A percentile compares a stretch with the other conserved stretches of the same genome.
phyloP scores from a whole-genome alignment of 1,140 invertebrate genomes.

The Aphaenogaster ashmeadi region DNA sequence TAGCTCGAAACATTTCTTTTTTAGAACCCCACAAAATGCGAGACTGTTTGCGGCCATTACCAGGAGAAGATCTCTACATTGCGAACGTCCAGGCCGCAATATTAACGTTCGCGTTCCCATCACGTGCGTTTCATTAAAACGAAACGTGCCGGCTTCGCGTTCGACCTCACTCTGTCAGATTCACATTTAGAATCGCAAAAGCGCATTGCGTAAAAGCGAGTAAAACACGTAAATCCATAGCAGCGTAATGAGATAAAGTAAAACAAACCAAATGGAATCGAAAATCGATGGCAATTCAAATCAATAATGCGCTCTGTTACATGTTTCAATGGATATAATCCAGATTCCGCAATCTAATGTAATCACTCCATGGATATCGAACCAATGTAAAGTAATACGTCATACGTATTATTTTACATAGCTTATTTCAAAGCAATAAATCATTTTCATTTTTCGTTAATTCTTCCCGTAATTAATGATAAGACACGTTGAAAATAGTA shows the following conservation, averaged over 20 bases:
- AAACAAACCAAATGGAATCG: neutral
- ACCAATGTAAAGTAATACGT: neutral
- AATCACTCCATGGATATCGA: neutral
- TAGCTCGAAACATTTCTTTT: neutral
- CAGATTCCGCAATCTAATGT: neutral
- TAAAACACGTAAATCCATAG: conserved; percentile 2
- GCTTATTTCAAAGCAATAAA: neutral
- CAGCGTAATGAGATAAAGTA: neutral
- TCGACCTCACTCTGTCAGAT: conserved; percentile 17
- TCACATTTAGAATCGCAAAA: conserved; percentile 13
- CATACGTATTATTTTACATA: neutral
- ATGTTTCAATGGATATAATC: neutral
- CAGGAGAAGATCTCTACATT: conserved; percentile 2
- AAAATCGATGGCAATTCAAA: conserved; percentile 6
- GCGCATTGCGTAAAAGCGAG: conserved; percentile 23
- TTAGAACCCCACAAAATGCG: conserved; percentile 20
- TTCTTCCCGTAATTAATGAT: neutral
- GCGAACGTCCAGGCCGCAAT: conserved; percentile 24
- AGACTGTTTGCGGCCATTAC: conserved; percentile 27
- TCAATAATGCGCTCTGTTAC: neutral
- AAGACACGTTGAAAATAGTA: neutral
- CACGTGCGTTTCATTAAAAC: conserved; percentile 69
- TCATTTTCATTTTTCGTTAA: neutral
- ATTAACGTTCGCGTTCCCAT: conserved; percentile 44
- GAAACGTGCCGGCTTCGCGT: conserved; percentile 41